Conservation (phyloP, 2,888 invertebrate species). For the Acanthosepion lycidas region DNA sequence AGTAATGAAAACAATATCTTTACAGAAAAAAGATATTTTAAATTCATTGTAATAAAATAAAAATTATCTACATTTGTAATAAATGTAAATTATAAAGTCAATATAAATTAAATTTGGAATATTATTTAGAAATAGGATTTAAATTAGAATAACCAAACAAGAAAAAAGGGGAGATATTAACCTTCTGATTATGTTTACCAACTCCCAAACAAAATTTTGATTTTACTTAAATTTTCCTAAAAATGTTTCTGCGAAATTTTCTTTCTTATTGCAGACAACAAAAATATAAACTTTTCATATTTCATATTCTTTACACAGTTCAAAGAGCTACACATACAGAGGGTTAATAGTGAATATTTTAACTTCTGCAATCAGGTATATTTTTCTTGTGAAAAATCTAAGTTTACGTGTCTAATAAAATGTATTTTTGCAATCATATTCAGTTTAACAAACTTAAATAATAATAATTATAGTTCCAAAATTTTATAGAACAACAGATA, state of each 20-base stretch:
- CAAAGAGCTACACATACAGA: too few relatives aligned
- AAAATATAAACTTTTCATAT: background rate
- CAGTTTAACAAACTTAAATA: background rate
- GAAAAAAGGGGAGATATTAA: background rate
- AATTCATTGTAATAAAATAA: background rate
- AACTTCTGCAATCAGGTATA: too few relatives aligned
- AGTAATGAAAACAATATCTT: background rate
- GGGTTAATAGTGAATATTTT: too few relatives aligned
- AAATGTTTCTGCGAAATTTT: background rate
- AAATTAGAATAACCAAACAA: background rate
- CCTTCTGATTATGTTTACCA: background rate
- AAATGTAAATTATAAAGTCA: background rate
- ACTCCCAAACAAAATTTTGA: background rate
- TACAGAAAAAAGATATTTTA: background rate
- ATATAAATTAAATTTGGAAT: background rate
- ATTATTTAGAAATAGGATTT: background rate
- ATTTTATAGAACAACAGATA: background rate
- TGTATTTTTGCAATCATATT: background rate
- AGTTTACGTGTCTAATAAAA: background rate
- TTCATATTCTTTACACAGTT: background rate
- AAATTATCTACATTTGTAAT: too few relatives aligned
- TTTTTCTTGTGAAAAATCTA: background rate
- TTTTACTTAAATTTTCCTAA: background rate
- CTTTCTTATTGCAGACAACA: background rate
- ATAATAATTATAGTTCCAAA: background rate